Evolutionary conservation across 2,797 vertebrate genomes (phyloP).

Genomic region (Cyprinodon diabolis): DNA sequence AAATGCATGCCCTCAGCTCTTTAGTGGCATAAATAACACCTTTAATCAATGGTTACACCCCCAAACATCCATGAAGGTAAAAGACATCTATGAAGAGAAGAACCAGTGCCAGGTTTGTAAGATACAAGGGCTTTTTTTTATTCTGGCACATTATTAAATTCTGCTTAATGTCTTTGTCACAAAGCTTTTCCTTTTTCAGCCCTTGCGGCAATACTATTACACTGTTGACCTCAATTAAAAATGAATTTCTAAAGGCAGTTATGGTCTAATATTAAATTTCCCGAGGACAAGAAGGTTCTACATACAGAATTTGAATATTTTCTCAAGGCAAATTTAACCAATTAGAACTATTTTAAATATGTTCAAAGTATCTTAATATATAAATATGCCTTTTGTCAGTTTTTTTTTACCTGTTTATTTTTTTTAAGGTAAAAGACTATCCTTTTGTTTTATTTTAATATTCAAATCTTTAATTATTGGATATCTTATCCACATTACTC

Average conservation of each 20-base stretch:
- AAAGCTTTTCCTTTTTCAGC: neutral
- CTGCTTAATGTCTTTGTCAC: constrained; percentile 13
- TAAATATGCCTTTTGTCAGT: neutral
- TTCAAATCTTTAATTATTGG: neutral
- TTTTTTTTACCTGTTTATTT: neutral
- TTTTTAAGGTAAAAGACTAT: neutral
- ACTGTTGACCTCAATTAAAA: constrained; percentile 36
- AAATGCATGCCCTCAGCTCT: constrained; percentile 58
- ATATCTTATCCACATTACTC: no score
- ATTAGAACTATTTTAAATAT: constrained; percentile 10
- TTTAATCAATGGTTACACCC: constrained; percentile 55
- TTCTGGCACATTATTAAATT: constrained; percentile 13
- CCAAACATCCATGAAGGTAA: constrained; percentile 7
- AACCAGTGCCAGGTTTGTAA: neutral
- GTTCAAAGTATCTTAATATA: neutral
- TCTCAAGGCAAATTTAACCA: constrained; percentile 9
- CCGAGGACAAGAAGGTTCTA: neutral
- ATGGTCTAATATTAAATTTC: constrained; percentile 6
- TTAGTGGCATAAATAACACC: constrained; percentile 56
- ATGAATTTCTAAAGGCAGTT: constrained; percentile 28
- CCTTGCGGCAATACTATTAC: constrained; percentile 10
- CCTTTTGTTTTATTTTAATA: neutral
- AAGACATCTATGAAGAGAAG: constrained; percentile 17
- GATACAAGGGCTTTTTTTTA: neutral
- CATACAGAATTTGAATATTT: constrained; percentile 6